These are phyloP conservation scores for Leptopilina myrica DNA, from an alignment of 2,888 invertebrate species.

Conservation along the genomic window DNA sequence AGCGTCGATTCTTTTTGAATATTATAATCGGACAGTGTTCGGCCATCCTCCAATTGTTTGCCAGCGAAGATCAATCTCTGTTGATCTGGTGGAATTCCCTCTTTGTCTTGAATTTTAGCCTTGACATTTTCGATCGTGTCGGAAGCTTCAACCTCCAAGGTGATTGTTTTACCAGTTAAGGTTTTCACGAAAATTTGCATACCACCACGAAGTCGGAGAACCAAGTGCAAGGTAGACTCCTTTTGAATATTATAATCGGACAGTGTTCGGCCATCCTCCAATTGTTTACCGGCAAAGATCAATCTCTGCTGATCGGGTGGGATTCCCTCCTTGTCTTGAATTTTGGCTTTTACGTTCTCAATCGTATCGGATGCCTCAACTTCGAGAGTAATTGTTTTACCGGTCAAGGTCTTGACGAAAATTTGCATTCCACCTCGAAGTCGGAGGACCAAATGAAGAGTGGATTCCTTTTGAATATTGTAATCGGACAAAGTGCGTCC, in stretches of 20 bases:
- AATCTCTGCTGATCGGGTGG: constrained; percentile 65
- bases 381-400: constrained; percentile 63
- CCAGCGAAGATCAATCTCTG: constrained; percentile 96
- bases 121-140: constrained; percentile 64
- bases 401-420: constrained; percentile 62
- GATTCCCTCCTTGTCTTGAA: constrained; percentile 65
- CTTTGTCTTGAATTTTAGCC: constrained; percentile 10
- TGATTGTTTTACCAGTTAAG: constrained; percentile 58
- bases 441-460: constrained; percentile 61
- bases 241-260: constrained; percentile 66
- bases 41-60: constrained; percentile 72
- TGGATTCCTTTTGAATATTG: constrained; percentile 66
- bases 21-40: constrained; percentile 82
- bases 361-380: constrained; percentile 61
- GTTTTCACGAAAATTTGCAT: constrained; percentile 43
- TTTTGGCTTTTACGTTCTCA: constrained; percentile 63
- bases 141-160: constrained; percentile 63
- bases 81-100: constrained; percentile 81
- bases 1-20: constrained; percentile 84
- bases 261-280: constrained; percentile 45
- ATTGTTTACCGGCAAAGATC: constrained; percentile 62
- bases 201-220: constrained; percentile 61
- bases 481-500: constrained; percentile 64
- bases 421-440: constrained; percentile 66
- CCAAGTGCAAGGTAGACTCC: constrained; percentile 62